These are phyloP conservation scores for Autographa gamma DNA, from an alignment of 2,888 invertebrate genomes.

Conservation along the genomic window DNA sequence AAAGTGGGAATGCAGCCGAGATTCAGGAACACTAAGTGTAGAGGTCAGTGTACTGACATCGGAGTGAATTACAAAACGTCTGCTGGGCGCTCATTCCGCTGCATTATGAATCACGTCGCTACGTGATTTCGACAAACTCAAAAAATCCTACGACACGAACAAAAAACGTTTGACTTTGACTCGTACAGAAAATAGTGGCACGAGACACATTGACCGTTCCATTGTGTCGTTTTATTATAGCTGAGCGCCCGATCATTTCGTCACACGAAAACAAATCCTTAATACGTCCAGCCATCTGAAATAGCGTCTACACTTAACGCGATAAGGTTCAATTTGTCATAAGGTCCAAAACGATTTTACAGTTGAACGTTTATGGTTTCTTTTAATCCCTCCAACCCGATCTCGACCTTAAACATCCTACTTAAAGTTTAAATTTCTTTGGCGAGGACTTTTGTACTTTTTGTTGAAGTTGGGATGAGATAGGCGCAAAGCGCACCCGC, in stretches of 20 bases:
- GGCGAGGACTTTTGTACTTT: constrained; percentile 59
- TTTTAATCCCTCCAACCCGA: constrained; percentile 16
- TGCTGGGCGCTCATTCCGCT: constrained; percentile 55
- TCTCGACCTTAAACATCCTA: constrained; percentile 10
- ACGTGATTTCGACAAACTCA: constrained; percentile 74
- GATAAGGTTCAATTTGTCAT: constrained; percentile 58
- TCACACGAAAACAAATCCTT: constrained; percentile 73
- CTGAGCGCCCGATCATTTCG: constrained; percentile 76
- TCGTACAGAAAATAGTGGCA: constrained; percentile 80
- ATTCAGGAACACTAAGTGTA: constrained; percentile 19
- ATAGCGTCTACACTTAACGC: constrained; percentile 40
- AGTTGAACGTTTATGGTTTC: constrained; percentile 46
- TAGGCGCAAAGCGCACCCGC: constrained; percentile 82
- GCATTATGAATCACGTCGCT: constrained; percentile 69
- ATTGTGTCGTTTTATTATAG: constrained; percentile 80
- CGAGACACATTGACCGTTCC: constrained; percentile 84
- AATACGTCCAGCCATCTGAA: constrained; percentile 42
- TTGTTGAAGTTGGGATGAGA: constrained; percentile 69
- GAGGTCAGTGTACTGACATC: constrained; percentile 50
- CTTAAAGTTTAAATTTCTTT: constrained; percentile 55
- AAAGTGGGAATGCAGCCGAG: constrained; percentile 21
- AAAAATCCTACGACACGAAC: constrained; percentile 69
- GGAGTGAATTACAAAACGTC: constrained; percentile 51
- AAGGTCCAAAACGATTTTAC: constrained; percentile 42
- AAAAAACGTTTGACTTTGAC: constrained; percentile 70